Base-by-base conservation (phyloP, 2,797 vertebrate genomes). In the Tragopan temminckii region DNA sequence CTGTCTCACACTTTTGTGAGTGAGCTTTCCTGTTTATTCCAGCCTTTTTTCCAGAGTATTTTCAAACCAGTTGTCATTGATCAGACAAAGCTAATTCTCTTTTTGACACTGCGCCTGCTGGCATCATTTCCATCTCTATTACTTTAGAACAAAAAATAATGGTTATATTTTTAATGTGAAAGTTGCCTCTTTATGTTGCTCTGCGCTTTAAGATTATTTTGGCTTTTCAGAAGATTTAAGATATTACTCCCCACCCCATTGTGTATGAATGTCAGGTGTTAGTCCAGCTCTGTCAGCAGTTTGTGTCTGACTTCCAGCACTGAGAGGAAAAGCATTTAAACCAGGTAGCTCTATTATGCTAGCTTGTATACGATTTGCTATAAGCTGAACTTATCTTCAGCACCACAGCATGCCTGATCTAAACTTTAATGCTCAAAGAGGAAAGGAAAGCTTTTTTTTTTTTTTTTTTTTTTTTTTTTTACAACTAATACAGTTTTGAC, bases 311-410 rank as follows among this genome's bases (percentile, higher is more conserved):
- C 59, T 80, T 90, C 87, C 64, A 88, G 1, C 20, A 64, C 3
- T n/a, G 59, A 50, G 40, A 68, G 13, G 14, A 70, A 70, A 11
- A 86, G 27, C 20, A 36, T 38, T 48, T 52, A 48, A 80, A 61
- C 70, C 64, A 87, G 36, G 5, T 40, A 11, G 27, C 80, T 85
- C 13, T 61, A 10, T 20, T 52, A 14, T 71, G 27, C 15, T 71
- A 68, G 36, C 36, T 83, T 76, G 5, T 77, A 0, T 53, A 58
- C 78, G 19, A 50, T 78, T 43, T 81, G 17, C 64, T 72, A 81
- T 76, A 77, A 82, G 24, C 33, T 70, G 57, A 76, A 24, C 79
- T 67, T 53, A 33, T 55, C 67, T 75, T 55, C 53, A 88, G 57
- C 0, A 2, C 25, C 13, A 21, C 18, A 64, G 33, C 48, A 78